Evolutionary conservation across 2,888 invertebrate species (phyloP), one percentile per base, ranked within the genome.

Genomic region (Alsophila aescularia): DNA sequence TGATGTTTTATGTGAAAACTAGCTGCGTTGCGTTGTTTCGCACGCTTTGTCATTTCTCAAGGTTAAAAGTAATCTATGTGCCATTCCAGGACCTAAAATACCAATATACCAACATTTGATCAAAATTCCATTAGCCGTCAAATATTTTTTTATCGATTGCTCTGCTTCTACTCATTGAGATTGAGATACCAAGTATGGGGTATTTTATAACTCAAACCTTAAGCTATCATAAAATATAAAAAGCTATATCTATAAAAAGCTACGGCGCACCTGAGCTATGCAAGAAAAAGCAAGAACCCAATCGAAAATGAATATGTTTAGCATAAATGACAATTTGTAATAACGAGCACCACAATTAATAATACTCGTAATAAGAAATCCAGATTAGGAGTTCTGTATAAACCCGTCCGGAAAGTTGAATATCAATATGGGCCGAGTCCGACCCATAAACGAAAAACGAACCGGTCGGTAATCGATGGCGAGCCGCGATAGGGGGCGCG

Each of bases 401-500:
- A 73, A 64, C 59, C 53, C 59, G 62, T 66, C 63, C 68, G 41
- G 45, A 66, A 64, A 61, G 65, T 70, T 58, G 70, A 70, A 76
- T 75, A 75, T 74, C 75, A 71, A 73, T 75, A 72, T 77, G 75
- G 73, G 68, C 67, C 77, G 78, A 78, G 73, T 68, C 67, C 77
- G 78, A 78, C 72, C 80, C 80, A 83, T 86, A 87, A 85, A 87
- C 85, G 87, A 87, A 87, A 85, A 76, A 72, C 66, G 77, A 83
- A 89, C 90, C 88, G 89, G 89, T 88, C 85, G 67, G 72, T 83
- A 83, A 87, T 88, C 87, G 90, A 91, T 91, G 89, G 87, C 87
- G 80, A 84, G 86, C 80, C 82, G 83, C 85, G 90, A 90, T 90
- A 90, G 79, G 85, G 81, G 81, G 81, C 79, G 75, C 75, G 89